Percentiles rank a stretch among this genome's conserved stretches.
phyloP scores from a whole-genome alignment of 2,797 vertebrate genomes.

The Poecilia wingei region DNA sequence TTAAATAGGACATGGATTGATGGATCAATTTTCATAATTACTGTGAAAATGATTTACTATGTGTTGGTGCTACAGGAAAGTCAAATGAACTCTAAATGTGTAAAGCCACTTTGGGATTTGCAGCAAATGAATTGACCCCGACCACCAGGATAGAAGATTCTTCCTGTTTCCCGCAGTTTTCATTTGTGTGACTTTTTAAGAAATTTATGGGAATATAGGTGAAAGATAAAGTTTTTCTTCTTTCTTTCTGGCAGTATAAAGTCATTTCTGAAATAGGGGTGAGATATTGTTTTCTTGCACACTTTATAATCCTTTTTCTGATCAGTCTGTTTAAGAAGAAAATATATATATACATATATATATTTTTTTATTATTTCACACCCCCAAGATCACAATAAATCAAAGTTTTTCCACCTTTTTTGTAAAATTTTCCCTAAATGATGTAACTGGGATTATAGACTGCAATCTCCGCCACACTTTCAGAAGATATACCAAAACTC shows the following conservation, averaged over 20 bases:
- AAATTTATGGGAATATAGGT: too few species aligned
- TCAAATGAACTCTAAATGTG: background rate
- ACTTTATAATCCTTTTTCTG: too few species aligned
- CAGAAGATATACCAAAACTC: background rate
- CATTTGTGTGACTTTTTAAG: background rate
- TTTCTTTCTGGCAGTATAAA: background rate
- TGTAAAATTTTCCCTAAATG: too few species aligned
- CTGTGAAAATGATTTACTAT: background rate
- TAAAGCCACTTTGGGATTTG: background rate
- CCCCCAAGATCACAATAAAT: too few species aligned
- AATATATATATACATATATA: too few species aligned
- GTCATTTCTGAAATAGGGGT: too few species aligned
- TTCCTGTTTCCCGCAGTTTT: background rate
- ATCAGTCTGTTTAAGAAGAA: too few species aligned
- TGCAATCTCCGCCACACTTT: background rate
- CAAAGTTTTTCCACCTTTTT: too few species aligned
- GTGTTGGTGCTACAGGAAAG: background rate
- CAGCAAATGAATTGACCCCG: background rate
- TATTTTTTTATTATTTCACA: too few species aligned
- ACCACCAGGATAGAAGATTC: background rate
- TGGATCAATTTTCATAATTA: constrained; percentile 4
- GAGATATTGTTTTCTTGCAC: too few species aligned
- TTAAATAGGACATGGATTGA: background rate
- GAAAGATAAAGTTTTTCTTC: background rate
- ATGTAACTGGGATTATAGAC: background rate